phyloP scores from a whole-genome alignment of 2,797 vertebrate genomes.

The Pristis pectinata region DNA sequence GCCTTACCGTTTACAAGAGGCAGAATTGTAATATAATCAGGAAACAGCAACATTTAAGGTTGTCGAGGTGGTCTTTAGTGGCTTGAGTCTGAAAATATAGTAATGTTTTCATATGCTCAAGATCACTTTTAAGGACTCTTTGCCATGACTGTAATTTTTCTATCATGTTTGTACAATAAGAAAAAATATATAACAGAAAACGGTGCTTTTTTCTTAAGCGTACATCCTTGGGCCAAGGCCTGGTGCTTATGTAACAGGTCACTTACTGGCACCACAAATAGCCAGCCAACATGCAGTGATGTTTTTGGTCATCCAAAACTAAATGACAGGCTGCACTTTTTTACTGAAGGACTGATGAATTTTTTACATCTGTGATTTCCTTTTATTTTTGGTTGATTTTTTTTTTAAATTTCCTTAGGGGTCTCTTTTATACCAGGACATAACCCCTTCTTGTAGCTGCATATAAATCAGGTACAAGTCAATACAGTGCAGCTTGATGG shows the following conservation, averaged over 20 bases:
- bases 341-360: constrained; percentile 57
- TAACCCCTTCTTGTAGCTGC: constrained; percentile 49
- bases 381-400: constrained; percentile 26
- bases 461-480: constrained; percentile 67
- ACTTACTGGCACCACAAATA: constrained; percentile 56
- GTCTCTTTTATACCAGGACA: constrained; percentile 45
- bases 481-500: constrained; percentile 71
- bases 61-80: constrained; percentile 42
- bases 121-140: constrained; percentile 36
- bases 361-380: constrained; percentile 60
- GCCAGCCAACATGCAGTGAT: constrained; percentile 68
- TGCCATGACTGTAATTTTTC: constrained; percentile 50
- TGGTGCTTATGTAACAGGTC: constrained; percentile 41
- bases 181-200: constrained; percentile 62
- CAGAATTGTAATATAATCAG: constrained; percentile 51
- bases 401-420: constrained; percentile 12
- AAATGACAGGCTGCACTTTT: constrained; percentile 68
- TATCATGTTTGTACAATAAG: constrained; percentile 43
- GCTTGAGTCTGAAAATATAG: constrained; percentile 16
- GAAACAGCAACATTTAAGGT: constrained; percentile 35
- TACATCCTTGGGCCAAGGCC: constrained; percentile 56
- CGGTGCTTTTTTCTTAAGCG: constrained; percentile 79
- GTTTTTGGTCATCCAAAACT: constrained; percentile 67
- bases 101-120: constrained; percentile 11
- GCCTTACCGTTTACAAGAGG: constrained; percentile 66